Base-by-base conservation (phyloP, 2,888 invertebrate species). In the Microctonus aethiopoides region DNA sequence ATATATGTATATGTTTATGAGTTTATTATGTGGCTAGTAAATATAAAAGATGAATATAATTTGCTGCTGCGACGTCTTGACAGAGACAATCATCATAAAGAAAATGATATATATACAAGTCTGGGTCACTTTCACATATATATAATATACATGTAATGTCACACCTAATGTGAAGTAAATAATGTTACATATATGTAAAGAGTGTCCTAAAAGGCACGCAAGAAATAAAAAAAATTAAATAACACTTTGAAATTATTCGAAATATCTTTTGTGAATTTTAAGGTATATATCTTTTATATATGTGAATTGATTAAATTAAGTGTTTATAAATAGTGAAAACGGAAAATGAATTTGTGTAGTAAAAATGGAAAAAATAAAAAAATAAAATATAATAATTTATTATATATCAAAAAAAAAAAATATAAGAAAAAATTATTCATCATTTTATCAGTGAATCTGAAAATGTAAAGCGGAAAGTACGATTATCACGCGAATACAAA, bases 21-120 rank as follows among this genome's bases (percentile, higher is more conserved):
- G n/a, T n/a, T n/a, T n/a, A n/a, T n/a, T n/a, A n/a, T n/a, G n/a
- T n/a, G n/a, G n/a, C n/a, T n/a, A n/a, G n/a, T n/a, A n/a, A n/a
- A n/a, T n/a, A n/a, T n/a, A n/a, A n/a, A n/a, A n/a, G n/a, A n/a
- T n/a, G n/a, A n/a, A n/a, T n/a, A n/a, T n/a, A n/a, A n/a, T n/a
- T n/a, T n/a, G n/a, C n/a, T n/a, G n/a, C n/a, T n/a, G n/a, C n/a
- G 73, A 73, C 72, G 72, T 74, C 69, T 61, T 73, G 76, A 75
- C 78, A 69, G 72, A 70, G 73, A 78, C 77, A 77, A 77, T 76
- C 75, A 72, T 74, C 73, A 72, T 77, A 75, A 75, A 76, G 66
- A 51, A 66, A 70, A 70, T 77, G 74, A 78, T 75, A 75, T 77
- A 75, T 77, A 74, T 76, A 77, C 69, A 74, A 74, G 71, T 74